Percentiles rank a stretch among this genome's conserved stretches.
Conservation (phyloP, 2,888 invertebrate species). For the Leptinotarsa haldemani region DNA sequence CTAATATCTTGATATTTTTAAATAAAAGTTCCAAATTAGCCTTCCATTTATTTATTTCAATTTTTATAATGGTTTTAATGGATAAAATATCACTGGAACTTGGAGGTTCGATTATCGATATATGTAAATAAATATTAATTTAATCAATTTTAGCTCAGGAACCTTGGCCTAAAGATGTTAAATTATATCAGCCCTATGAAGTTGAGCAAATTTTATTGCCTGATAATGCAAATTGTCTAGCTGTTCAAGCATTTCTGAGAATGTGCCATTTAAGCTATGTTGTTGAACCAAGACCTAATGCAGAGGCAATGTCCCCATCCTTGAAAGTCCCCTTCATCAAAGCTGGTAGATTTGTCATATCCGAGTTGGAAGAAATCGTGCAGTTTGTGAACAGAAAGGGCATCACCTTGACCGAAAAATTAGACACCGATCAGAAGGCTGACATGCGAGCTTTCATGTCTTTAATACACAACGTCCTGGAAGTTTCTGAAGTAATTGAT, state of each 20-base stretch:
- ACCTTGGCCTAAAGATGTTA: constrained; percentile 90
- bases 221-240: constrained; percentile 93
- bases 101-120: constrained; percentile 50
- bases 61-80: constrained; percentile 52
- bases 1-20: too few species aligned
- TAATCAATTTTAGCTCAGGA: constrained; percentile 75
- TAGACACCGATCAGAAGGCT: constrained; percentile 82
- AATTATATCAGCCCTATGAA: constrained; percentile 89
- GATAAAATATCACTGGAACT: constrained; percentile 56
- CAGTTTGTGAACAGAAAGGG: constrained; percentile 90
- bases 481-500: constrained; percentile 83
- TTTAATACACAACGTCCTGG: constrained; percentile 87
- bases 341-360: constrained; percentile 87
- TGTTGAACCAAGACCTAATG: constrained; percentile 88
- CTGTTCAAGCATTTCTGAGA: constrained; percentile 92
- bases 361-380: constrained; percentile 93
- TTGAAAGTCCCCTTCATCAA: constrained; percentile 93
- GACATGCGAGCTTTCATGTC: constrained; percentile 96
- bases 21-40: too few species aligned
- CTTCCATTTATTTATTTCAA: too few species aligned
- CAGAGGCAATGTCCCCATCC: constrained; percentile 96
- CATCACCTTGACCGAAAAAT: constrained; percentile 76
- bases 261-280: constrained; percentile 90
- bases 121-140: neutral
- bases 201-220: constrained; percentile 94